A percentile compares a stretch with the other conserved stretches of the same genome.
phyloP scores from a whole-genome alignment of 1,140 invertebrate genomes.

The Brachionus angularis region DNA sequence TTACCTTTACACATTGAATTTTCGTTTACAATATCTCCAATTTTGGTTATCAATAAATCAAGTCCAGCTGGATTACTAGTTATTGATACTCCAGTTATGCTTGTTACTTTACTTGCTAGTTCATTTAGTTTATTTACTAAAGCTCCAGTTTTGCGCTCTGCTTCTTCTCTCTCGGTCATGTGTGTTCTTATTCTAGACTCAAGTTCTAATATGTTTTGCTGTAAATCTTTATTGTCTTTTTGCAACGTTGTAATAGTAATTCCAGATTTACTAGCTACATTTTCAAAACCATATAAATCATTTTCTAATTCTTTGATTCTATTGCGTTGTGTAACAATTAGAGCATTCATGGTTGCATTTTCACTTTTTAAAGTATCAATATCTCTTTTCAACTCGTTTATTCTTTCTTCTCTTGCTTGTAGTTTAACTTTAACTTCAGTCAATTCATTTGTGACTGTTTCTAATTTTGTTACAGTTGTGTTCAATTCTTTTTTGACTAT shows the following conservation, averaged over 20 bases:
- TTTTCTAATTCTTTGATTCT: slow-evolving; percentile 51
- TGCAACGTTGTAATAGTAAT: slow-evolving; percentile 53
- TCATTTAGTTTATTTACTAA: slow-evolving; percentile 49
- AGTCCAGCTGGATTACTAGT: not conserved
- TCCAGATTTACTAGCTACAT: slow-evolving; percentile 52
- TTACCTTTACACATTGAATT: slow-evolving; percentile 57
- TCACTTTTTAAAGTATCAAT: slow-evolving; percentile 51
- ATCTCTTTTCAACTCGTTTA: slow-evolving; percentile 50
- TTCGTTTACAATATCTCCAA: slow-evolving; percentile 54
- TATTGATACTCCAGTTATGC: slow-evolving; percentile 45
- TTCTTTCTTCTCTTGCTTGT: slow-evolving; percentile 53
- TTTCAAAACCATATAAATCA: slow-evolving; percentile 50
- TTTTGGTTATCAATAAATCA: slow-evolving; percentile 41
- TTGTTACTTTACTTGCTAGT: slow-evolving; percentile 49
- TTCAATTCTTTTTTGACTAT: slow-evolving; percentile 2
- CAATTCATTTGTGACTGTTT: slow-evolving; percentile 6
- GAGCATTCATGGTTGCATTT: slow-evolving; percentile 48
- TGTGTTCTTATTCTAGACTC: slow-evolving; percentile 53
- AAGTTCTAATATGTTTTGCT: slow-evolving; percentile 53
- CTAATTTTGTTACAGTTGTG: slow-evolving; percentile 3
- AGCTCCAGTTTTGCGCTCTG: slow-evolving; percentile 47
- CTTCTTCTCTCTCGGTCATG: slow-evolving; percentile 51
- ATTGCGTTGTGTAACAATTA: slow-evolving; percentile 50
- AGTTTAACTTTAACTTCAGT: slow-evolving; percentile 49
- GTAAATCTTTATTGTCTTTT: slow-evolving; percentile 50